Conservation (phyloP, 2,888 invertebrate genomes). For the Chromoteleia sp. region DNA sequence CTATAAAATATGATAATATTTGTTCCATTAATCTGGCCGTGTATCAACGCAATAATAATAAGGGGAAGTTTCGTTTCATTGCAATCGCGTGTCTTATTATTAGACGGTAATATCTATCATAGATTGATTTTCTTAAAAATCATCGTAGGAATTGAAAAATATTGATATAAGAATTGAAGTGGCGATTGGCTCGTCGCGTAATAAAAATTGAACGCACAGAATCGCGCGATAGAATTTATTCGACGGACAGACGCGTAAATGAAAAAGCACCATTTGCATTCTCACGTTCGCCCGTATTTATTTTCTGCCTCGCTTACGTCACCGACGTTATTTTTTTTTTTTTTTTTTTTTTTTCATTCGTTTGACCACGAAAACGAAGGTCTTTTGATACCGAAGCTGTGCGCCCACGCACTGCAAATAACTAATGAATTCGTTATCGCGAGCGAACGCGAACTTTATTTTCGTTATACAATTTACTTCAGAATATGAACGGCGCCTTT, state of each 20-base stretch:
- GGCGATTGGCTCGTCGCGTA: neutral
- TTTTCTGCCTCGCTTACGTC: slow-evolving; percentile 65
- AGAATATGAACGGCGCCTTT: neutral
- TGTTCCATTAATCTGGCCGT: too few species aligned
- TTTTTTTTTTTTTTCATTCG: slow-evolving; percentile 37
- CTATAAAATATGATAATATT: too few species aligned
- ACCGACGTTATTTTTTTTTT: slow-evolving; percentile 27
- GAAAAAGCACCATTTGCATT: slow-evolving; percentile 73
- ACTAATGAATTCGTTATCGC: slow-evolving; percentile 33
- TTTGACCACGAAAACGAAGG: slow-evolving; percentile 46
- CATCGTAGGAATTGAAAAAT: too few species aligned
- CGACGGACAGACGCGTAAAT: slow-evolving; percentile 65
- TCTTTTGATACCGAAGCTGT: slow-evolving; percentile 37
- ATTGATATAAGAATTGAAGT: too few species aligned
- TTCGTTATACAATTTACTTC: slow-evolving; percentile 14
- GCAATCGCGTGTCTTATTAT: too few species aligned
- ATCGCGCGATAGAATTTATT: slow-evolving; percentile 33
- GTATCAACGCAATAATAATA: too few species aligned
- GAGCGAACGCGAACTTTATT: slow-evolving; percentile 1
- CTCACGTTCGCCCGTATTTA: slow-evolving; percentile 70
- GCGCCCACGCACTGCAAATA: slow-evolving; percentile 26
- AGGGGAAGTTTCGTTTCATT: too few species aligned
- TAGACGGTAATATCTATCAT: too few species aligned
- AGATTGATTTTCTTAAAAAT: too few species aligned
- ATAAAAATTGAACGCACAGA: slow-evolving; percentile 49